phyloP scores from a whole-genome alignment of 2,797 vertebrate species.

The Gallinago stenura region DNA sequence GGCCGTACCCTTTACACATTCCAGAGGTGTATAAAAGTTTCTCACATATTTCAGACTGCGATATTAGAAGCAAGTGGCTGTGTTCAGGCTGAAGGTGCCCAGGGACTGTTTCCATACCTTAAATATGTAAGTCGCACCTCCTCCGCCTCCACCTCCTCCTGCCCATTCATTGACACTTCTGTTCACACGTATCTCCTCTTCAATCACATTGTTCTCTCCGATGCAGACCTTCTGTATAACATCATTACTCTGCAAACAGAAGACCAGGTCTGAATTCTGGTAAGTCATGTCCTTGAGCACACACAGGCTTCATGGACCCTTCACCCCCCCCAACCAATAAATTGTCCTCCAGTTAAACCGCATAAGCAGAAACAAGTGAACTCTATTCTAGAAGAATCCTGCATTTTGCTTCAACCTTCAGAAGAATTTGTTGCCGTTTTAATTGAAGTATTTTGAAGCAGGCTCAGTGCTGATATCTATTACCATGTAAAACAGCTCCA shows the following conservation, averaged over 20 bases:
- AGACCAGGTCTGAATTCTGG: background rate
- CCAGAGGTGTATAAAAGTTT: background rate
- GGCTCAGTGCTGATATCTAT: background rate
- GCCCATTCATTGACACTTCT: slow-evolving; percentile 86
- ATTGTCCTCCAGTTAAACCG: background rate
- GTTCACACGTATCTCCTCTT: slow-evolving; percentile 90
- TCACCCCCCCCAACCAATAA: background rate
- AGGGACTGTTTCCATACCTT: slow-evolving; percentile 82
- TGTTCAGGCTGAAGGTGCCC: background rate
- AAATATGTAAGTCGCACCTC: slow-evolving; percentile 94
- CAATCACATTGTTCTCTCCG: slow-evolving; percentile 90
- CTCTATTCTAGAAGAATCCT: background rate
- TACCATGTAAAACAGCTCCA: background rate
- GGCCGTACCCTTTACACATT: background rate
- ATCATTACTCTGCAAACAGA: slow-evolving; percentile 83
- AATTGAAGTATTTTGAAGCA: background rate
- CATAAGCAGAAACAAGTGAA: background rate
- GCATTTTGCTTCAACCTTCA: background rate
- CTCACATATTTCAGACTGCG: background rate
- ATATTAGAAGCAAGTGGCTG: background rate
- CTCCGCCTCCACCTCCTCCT: slow-evolving; percentile 91
- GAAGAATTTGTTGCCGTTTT: background rate
- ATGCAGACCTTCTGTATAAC: slow-evolving; percentile 90
- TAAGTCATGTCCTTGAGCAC: background rate
- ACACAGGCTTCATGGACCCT: background rate